Evolutionary conservation across 2,797 vertebrate genomes (phyloP), one percentile per base, ranked within the genome.

Genomic region (Semaprochilodus insignis): DNA sequence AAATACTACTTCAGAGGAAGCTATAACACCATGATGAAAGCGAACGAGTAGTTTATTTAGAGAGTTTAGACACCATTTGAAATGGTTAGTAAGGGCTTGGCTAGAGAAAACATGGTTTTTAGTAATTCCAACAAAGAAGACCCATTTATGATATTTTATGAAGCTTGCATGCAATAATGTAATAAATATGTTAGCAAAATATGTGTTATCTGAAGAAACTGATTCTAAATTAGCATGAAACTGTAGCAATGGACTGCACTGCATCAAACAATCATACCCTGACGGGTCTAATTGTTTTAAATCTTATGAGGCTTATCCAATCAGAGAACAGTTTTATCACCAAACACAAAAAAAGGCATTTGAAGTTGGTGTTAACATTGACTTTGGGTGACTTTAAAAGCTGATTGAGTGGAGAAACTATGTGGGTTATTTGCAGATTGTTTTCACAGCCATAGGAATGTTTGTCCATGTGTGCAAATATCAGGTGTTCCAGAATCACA

Each of bases 1-100:
- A 59, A 59, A 76, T 77, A 72, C 31, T 51, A 67, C 65, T 83
- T 79, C 54, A 69, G 27, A 83, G 77, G 52, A 83, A 79, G 62
- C 54, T 54, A 66, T 65, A 65, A 21, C 69, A 48, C 34, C 34
- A 44, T 67, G 19, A 6, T 67, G 75, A 81, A 67, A 77, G 71
- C 72, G 55, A 70, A 31, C 78, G 34, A 78, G 70, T 11, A 59
- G 25, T 74, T 48, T 36, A 16, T 44, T 75, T 27, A n/a, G 31
- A 79, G 57, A 72, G 48, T 73, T 69, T 48, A 74, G 48, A 78
- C 69, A 77, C 67, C 65, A 62, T 51, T 15, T 11, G 48, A 55
- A 80, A 71, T 6, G 40, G 36, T 7, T 55, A 25, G 65, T 69
- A 23, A 78, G 73, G 17, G 6, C 36, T 83, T 79, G 36, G 57